phyloP scores from a whole-genome alignment of 1,140 invertebrate genomes.

The Melipona quadrifasciata region DNA sequence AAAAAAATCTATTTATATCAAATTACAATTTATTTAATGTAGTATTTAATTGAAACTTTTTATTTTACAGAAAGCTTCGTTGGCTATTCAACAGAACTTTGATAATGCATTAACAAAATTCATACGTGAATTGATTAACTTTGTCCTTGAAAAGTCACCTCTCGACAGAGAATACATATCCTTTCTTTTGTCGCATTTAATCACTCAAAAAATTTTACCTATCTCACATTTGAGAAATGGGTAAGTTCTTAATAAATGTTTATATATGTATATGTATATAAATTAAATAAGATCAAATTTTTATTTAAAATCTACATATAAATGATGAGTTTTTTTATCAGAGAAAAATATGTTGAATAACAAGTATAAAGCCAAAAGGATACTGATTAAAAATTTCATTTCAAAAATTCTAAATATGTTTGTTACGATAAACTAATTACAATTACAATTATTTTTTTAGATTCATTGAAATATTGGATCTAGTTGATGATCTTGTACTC shows the following conservation, averaged over 20 bases:
- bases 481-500: conserved; percentile 86
- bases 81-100: conserved; percentile 54
- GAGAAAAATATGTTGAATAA: conserved; percentile 46
- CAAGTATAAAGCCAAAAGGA: conserved; percentile 73
- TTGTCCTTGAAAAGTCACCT: conserved; percentile 56
- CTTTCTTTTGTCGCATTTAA: conserved; percentile 53
- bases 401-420: not conserved
- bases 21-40: not conserved
- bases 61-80: conserved; percentile 43
- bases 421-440: conserved; percentile 32
- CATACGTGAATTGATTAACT: conserved; percentile 50
- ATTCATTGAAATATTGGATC: conserved; percentile 82
- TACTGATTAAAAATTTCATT: conserved; percentile 61
- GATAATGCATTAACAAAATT: conserved; percentile 52
- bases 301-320: conserved; percentile 5
- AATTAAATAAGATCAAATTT: not conserved
- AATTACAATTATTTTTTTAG: conserved; percentile 66
- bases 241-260: conserved; percentile 39
- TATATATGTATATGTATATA: not conserved
- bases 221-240: conserved; percentile 47
- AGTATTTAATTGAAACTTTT: conserved; percentile 15
- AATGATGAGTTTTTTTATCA: not conserved
- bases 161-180: conserved; percentile 52
- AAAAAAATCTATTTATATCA: not conserved
- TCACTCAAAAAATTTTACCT: conserved; percentile 48